phyloP scores from a whole-genome alignment of 2,797 vertebrate genomes.

The Champsocephalus gunnari region DNA sequence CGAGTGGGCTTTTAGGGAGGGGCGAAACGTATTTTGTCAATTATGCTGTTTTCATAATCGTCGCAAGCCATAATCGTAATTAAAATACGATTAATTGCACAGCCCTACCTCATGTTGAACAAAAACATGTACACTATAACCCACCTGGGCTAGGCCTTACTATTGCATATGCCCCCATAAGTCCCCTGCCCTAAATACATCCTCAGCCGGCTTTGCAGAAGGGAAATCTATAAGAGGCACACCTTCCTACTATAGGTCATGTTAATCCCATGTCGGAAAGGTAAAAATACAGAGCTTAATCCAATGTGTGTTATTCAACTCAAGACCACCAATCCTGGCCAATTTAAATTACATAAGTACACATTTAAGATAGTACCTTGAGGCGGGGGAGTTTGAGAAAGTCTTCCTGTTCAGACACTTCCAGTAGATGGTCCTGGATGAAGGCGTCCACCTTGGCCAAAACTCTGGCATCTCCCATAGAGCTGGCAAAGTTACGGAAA shows the following conservation, averaged over 20 bases:
- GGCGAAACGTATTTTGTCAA: no score
- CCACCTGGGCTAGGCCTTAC: neutral
- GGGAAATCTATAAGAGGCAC: slow-evolving; percentile 14
- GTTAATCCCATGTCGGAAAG: slow-evolving; percentile 38
- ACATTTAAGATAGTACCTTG: slow-evolving; percentile 85
- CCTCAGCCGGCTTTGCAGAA: slow-evolving; percentile 17
- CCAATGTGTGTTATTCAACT: slow-evolving; percentile 13
- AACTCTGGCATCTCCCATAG: slow-evolving; percentile 92
- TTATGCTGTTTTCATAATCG: no score
- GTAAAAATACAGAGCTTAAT: slow-evolving; percentile 47
- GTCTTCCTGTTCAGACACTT: slow-evolving; percentile 96
- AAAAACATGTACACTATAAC: neutral
- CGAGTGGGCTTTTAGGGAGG: no score
- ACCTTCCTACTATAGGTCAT: neutral
- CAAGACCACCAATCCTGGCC: neutral
- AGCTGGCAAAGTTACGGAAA: slow-evolving; percentile 95
- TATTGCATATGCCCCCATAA: slow-evolving; percentile 15
- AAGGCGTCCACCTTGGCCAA: slow-evolving; percentile 94
- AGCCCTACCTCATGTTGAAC: neutral
- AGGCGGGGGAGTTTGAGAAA: slow-evolving; percentile 98
- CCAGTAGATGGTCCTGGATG: slow-evolving; percentile 96
- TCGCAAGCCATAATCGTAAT: no score
- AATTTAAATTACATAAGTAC: neutral
- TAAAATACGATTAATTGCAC: no score
- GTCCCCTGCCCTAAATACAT: slow-evolving; percentile 28